These are phyloP conservation scores for Danio tinwini DNA, from an alignment of 2,797 vertebrate species.

Conservation along the genomic window DNA sequence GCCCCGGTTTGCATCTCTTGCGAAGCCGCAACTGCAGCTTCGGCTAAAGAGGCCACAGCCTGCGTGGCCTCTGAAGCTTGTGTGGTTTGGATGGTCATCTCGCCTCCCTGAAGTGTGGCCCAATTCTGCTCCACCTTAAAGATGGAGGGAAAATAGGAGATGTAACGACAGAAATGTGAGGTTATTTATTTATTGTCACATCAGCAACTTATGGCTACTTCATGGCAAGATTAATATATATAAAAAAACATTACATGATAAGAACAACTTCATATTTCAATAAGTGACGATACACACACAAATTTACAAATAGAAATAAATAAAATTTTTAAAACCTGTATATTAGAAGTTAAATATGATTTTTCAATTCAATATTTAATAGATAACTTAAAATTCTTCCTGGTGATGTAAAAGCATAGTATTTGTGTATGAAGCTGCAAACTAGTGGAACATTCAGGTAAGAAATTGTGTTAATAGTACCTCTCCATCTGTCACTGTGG, in stretches of 20 bases:
- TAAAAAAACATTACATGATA: too few relatives aligned
- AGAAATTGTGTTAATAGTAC: conserved; percentile 67
- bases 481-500: conserved; percentile 93
- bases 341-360: too few relatives aligned
- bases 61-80: conserved; percentile 97
- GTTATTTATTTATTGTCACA: too few relatives aligned
- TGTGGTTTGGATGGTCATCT: conserved; percentile 98
- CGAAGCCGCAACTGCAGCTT: conserved; percentile 93
- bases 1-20: conserved; percentile 94
- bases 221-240: too few relatives aligned
- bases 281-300: too few relatives aligned
- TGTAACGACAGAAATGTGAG: background rate
- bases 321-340: too few relatives aligned
- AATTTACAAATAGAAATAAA: too few relatives aligned
- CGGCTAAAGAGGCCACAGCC: conserved; percentile 93
- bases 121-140: conserved; percentile 93
- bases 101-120: conserved; percentile 93
- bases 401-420: background rate
- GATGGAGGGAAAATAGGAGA: background rate
- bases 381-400: too few relatives aligned
- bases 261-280: too few relatives aligned
- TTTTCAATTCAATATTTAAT: too few relatives aligned
- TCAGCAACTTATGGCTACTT: too few relatives aligned
- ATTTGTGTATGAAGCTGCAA: background rate
- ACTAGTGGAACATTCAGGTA: background rate